Conservation (phyloP, 2,888 invertebrate genomes). For the Apoda limacodes region DNA sequence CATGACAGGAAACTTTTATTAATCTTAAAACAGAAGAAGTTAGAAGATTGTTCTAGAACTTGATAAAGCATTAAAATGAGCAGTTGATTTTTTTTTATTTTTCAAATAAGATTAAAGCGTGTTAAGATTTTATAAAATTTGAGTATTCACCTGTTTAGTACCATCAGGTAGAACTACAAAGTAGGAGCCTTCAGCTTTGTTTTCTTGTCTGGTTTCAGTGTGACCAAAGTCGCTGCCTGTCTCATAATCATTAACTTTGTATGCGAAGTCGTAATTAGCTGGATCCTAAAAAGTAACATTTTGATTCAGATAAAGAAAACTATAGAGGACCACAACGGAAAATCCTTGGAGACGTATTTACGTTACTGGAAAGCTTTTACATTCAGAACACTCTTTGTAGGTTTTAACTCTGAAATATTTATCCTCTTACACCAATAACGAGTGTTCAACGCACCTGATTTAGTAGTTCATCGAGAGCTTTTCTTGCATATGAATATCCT, state of each 20-base stretch:
- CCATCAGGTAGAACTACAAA: constrained; percentile 77
- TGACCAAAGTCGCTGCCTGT: constrained; percentile 76
- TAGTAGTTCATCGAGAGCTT: constrained; percentile 36
- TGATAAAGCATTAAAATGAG: no score
- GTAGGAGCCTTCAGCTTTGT: constrained; percentile 72
- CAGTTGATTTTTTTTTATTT: background rate
- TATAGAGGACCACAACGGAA: no score
- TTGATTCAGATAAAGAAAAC: no score
- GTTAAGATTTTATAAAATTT: background rate
- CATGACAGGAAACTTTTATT: no score
- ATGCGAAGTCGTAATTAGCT: constrained; percentile 75
- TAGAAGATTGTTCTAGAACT: no score
- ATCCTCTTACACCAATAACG: no score
- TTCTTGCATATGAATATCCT: constrained; percentile 40
- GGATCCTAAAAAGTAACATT: constrained; percentile 72
- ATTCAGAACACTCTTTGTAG: no score
- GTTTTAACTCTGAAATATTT: no score
- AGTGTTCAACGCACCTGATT: constrained; percentile 40
- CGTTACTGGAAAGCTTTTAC: no score
- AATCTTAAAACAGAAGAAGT: no score
- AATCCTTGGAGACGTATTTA: no score
- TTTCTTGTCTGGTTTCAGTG: constrained; percentile 72
- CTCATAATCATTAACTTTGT: constrained; percentile 73
- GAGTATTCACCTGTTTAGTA: constrained; percentile 65
- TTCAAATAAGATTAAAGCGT: background rate